Base-by-base conservation (phyloP, 1,140 invertebrate species). In the Araneus ventricosus region DNA sequence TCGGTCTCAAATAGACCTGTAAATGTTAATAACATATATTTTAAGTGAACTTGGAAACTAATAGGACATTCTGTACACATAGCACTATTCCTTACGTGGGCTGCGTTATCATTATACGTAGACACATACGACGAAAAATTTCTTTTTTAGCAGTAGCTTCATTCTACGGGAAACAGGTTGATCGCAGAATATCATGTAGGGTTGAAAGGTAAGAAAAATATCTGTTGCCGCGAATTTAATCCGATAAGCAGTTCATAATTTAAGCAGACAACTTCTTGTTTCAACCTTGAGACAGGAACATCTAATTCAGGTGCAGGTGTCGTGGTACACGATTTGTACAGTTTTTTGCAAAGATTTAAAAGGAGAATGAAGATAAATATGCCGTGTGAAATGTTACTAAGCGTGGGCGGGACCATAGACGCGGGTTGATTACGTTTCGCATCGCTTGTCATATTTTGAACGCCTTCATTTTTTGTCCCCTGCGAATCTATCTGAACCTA, bases 201-300 rank as follows among this genome's bases (percentile, higher is more conserved):
- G 59, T 70, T 57, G 41, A 45, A 22, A 7, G 80, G 41, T n/a
- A 88, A 59, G 67, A 90, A 90, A 52, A 80, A 90, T 79, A 90
- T 52, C n/a, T 90, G 63, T 57, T 57, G 85, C 52, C 41, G 41
- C 59, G 80, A 75, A 59, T 91, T 67, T 84, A 91, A 91, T 91
- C 89, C 89, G 89, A 91, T 91, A 91, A 84, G 89, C 89, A 84
- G 79, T 84, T 91, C 45, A 84, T 91, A 91, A 91, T 91, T 91
- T 91, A 91, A 84, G 79, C 89, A 84, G 80, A 84, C 79, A 91
- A 91, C 89, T 91, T 91, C 45, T 91, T 61, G 79, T 84, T 91
- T 91, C 80, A 91, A 84, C 89, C 80, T 90, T 90, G 88, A 90
- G 88, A 90, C 88, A 90, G 88, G 39, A 90, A 39, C 88, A 70